Conservation (phyloP, 2,113 vertebrate genomes). For the Catharus minimus region DNA sequence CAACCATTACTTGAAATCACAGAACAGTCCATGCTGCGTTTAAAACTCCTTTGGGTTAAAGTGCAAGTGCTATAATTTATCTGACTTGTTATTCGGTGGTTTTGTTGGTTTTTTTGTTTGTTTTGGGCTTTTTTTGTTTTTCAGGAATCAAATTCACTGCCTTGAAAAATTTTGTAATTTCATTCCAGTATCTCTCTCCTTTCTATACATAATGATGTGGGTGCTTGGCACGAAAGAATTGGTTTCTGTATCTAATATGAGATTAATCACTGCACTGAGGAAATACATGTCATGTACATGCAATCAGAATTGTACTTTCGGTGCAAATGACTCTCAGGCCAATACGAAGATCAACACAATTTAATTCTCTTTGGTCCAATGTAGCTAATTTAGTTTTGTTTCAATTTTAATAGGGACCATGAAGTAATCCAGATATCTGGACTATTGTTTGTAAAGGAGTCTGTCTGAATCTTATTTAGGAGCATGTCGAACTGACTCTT, state of each 20-base stretch:
- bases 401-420: neutral
- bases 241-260: neutral
- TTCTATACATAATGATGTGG: neutral
- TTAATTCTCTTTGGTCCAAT: neutral
- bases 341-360: neutral
- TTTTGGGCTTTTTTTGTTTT: neutral
- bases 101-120: too few species aligned
- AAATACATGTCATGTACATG: neutral
- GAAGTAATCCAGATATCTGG: neutral
- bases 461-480: neutral
- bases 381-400: neutral
- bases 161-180: neutral
- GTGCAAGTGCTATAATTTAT: conserved; percentile 38
- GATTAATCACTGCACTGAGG: neutral
- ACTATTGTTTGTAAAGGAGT: neutral
- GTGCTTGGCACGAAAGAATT: neutral
- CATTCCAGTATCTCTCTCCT: neutral
- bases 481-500: neutral
- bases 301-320: neutral
- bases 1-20: conserved; percentile 64
- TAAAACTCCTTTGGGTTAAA: conserved; percentile 51
- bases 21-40: conserved; percentile 4
- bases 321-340: neutral
- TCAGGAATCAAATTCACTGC: neutral
- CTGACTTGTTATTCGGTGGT: neutral